Evolutionary conservation across 2,113 vertebrate species (phyloP), one percentile per base, ranked within the genome.

Genomic region (Mesembrinibis cayennensis): DNA sequence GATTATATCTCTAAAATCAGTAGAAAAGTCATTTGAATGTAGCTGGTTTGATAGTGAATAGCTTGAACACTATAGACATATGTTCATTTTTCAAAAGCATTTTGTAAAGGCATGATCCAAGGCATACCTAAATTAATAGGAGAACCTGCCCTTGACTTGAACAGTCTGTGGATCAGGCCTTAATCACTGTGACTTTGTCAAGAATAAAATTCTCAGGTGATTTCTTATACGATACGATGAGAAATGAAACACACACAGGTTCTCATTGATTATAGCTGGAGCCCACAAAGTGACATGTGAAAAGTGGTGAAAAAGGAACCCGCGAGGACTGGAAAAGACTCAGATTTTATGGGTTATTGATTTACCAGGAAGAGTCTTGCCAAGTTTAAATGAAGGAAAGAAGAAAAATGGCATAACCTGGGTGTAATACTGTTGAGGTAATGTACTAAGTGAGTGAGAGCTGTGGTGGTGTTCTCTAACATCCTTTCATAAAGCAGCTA

Each of bases 281-380:
- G 73, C 61, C 95, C 96, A 93, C 77, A 95, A 84, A 92, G 40
- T 85, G 91, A 87, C 91, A 93, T 82, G 73, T 95, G 89, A 96
- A 95, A 97, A 79, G 52, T 76, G 52, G 61, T 47, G 79, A 90
- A 89, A 95, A 87, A 9, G 36, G 56, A 95, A 84, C 56, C 30
- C 91, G 82, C 42, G 34, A 85, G 77, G 56, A 63, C 89, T 89
- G 73, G 73, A 93, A 95, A 89, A 95, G 66, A 77, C 85, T 88
- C 15, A 61, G 67, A 80, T 87, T 80, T 82, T 92, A 65, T 80
- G 72, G 25, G 89, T 93, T 94, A 92, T 76, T 95, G 89, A 97
- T 97, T 95, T 89, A 91, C 89, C 73, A 77, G 65, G 61, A 84
- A 66, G 11, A 76, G 11, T 69, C 81, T 85, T 94, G 89, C 81